These are phyloP conservation scores for Drosophila anceps DNA, from an alignment of 2,888 invertebrate species.

Conservation along the genomic window DNA sequence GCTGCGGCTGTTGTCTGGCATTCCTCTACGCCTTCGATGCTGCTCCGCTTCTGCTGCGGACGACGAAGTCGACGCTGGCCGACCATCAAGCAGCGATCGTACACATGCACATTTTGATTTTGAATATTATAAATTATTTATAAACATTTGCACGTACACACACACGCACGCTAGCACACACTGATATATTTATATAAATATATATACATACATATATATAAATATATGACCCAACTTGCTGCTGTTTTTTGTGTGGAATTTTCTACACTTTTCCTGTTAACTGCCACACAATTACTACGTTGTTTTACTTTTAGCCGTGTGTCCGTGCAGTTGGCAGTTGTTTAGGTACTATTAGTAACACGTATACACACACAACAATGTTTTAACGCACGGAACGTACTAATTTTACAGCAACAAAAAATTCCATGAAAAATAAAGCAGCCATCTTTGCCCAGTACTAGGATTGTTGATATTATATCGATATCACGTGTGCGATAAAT, in stretches of 20 bases:
- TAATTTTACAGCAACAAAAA: slow-evolving; percentile 59
- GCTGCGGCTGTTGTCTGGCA: slow-evolving; percentile 48
- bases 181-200: slow-evolving; percentile 27
- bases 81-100: slow-evolving; percentile 59
- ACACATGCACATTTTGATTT: slow-evolving; percentile 70
- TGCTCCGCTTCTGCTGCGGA: slow-evolving; percentile 44
- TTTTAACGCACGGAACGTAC: slow-evolving; percentile 45
- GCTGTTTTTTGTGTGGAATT: slow-evolving; percentile 63
- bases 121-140: slow-evolving; percentile 71
- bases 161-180: slow-evolving; percentile 30
- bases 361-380: slow-evolving; percentile 37
- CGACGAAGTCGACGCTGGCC: slow-evolving; percentile 50
- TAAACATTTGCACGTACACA: slow-evolving; percentile 70
- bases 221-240: slow-evolving; percentile 51
- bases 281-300: slow-evolving; percentile 36
- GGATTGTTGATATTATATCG: slow-evolving; percentile 56
- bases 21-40: slow-evolving; percentile 60
- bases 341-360: slow-evolving; percentile 34
- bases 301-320: slow-evolving; percentile 15
- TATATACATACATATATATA: slow-evolving; percentile 37
- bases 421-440: slow-evolving; percentile 65
- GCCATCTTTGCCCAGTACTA: slow-evolving; percentile 61
- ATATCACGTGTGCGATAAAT: slow-evolving; percentile 23
- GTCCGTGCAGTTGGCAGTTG: neutral
- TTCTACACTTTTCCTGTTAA: slow-evolving; percentile 48